phyloP scores from a whole-genome alignment of 1,140 invertebrate species.

The Panagrolaimus sp. region DNA sequence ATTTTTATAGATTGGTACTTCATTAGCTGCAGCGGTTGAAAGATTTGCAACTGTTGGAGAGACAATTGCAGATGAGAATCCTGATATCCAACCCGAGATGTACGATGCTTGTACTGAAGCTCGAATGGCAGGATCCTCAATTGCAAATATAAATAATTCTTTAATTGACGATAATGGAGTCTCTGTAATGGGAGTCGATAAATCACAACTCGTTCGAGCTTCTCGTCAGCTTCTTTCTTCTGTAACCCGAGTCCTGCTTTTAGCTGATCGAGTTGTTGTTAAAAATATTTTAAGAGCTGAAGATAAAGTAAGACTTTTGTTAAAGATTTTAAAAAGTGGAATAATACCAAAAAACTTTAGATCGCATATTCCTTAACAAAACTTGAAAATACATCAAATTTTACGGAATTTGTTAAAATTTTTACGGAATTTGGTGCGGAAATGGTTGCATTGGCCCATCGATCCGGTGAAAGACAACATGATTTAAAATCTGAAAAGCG shows the following conservation, averaged over 20 bases:
- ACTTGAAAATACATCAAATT: conserved; percentile 87
- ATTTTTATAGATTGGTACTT: conserved; percentile 73
- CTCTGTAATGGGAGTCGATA: conserved; percentile 64
- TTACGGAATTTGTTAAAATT: conserved; percentile 95
- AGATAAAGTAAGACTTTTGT: conserved; percentile 70
- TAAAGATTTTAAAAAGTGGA: too few relatives aligned
- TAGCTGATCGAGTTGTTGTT: conserved; percentile 96
- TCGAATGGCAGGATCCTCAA: conserved; percentile 70
- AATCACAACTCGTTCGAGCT: conserved; percentile 74
- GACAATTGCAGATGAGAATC: conserved; percentile 93
- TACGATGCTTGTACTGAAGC: conserved; percentile 95
- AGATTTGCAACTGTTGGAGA: conserved; percentile 94
- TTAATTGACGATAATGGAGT: conserved; percentile 38
- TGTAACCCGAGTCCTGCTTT: conserved; percentile 87
- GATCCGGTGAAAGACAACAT: conserved; percentile 67
- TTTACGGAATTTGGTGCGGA: conserved; percentile 96
- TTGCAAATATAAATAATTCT: conserved; percentile 52
- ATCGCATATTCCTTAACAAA: conserved; percentile 62
- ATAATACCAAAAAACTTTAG: too few relatives aligned
- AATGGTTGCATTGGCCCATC: conserved; percentile 93
- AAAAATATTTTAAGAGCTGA: conserved; percentile 90
- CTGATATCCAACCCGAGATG: conserved; percentile 92
- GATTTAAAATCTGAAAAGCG: conserved; percentile 90
- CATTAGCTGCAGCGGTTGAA: conserved; percentile 90
- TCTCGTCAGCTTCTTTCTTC: conserved; percentile 84